phyloP scores from a whole-genome alignment of 2,797 vertebrate genomes.

The Neomorphus geoffroyi region DNA sequence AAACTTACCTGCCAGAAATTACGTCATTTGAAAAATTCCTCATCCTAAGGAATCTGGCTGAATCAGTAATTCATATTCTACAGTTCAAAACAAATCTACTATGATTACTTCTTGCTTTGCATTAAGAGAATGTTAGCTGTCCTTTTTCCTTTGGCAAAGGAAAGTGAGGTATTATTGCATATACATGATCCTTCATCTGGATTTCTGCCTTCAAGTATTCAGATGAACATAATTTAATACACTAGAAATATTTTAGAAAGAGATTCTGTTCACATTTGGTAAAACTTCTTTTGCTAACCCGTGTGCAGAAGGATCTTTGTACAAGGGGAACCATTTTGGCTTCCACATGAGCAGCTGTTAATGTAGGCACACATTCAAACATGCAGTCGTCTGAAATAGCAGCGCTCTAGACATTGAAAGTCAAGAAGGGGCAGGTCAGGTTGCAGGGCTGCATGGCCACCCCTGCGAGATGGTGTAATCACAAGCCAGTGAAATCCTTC shows the following conservation, averaged over 20 bases:
- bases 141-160: not conserved
- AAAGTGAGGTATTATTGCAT: not conserved
- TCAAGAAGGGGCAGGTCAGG: conserved; percentile 49
- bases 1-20: not conserved
- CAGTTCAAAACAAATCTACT: not conserved
- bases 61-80: not conserved
- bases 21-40: not conserved
- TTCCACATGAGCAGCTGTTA: conserved; percentile 49
- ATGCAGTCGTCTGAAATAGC: conserved; percentile 54
- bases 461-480: not conserved
- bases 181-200: not conserved
- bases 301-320: not conserved
- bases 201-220: not conserved
- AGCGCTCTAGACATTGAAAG: not conserved
- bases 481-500: conserved; percentile 24
- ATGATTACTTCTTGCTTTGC: not conserved
- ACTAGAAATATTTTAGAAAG: conserved; percentile 28
- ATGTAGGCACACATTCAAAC: conserved; percentile 48
- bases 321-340: not conserved
- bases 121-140: not conserved
- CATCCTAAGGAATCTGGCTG: not conserved
- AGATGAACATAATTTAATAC: not conserved
- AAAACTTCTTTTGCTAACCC: conserved; percentile 11
- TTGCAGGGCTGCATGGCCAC: conserved; percentile 28
- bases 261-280: conserved; percentile 1